Percentiles rank a stretch among this genome's conserved stretches.
Evolutionary conservation across 2,113 vertebrate species (phyloP).

Genomic region (Camelus dromedarius): DNA sequence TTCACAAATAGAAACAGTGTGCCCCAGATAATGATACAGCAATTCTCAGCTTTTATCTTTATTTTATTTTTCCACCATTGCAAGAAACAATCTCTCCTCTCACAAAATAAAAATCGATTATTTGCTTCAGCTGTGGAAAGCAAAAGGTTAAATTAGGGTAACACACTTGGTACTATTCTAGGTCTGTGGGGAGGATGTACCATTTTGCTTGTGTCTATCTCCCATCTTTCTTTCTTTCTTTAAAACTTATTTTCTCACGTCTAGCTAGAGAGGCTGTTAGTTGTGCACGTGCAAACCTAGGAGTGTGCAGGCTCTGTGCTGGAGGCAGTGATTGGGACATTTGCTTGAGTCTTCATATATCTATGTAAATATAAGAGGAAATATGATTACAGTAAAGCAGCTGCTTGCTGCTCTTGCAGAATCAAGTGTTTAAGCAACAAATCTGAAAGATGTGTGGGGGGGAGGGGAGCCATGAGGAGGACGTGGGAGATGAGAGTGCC

Average conservation of each 20-base stretch:
- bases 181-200: neutral
- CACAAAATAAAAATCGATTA: conserved; percentile 32
- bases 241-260: conserved; percentile 46
- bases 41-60: conserved; percentile 1
- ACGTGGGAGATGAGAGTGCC: neutral
- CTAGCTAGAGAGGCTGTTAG: neutral
- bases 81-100: neutral
- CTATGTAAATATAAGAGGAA: conserved; percentile 28
- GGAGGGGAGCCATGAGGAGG: neutral
- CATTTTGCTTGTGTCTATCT: neutral
- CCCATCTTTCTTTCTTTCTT: neutral
- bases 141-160: conserved; percentile 21
- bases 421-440: conserved; percentile 53
- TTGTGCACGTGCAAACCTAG: neutral
- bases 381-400: conserved; percentile 4
- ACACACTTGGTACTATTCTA: neutral
- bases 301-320: neutral
- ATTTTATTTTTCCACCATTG: neutral
- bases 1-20: neutral
- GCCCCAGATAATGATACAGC: neutral
- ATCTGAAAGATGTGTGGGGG: neutral
- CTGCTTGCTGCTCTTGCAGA: conserved; percentile 22
- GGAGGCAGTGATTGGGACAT: neutral
- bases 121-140: neutral
- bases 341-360: conserved; percentile 46